Conservation (phyloP, 2,888 invertebrate species). For the Scaptodrosophila latifasciaeformis region DNA sequence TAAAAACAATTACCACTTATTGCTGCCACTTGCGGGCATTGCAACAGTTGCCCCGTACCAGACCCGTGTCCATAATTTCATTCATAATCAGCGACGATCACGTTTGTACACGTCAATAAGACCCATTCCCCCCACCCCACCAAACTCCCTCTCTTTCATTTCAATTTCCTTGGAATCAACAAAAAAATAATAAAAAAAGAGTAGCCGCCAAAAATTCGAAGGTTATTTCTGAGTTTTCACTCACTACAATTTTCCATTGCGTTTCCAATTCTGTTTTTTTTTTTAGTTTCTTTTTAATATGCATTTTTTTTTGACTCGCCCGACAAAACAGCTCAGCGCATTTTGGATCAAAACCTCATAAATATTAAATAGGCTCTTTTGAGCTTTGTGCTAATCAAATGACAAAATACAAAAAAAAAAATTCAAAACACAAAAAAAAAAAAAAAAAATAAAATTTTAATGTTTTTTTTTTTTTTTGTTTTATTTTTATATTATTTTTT, state of each 20-base stretch:
- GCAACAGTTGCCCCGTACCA: not conserved
- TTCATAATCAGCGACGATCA: too few species aligned
- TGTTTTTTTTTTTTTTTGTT: too few species aligned
- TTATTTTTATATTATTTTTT: too few species aligned
- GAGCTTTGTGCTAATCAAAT: constrained; percentile 38
- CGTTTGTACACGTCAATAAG: too few species aligned
- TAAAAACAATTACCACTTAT: constrained; percentile 63
- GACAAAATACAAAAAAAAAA: constrained; percentile 2
- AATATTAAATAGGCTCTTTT: constrained; percentile 27
- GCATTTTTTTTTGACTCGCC: not conserved
- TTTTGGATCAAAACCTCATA: constrained; percentile 10
- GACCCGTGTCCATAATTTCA: too few species aligned
- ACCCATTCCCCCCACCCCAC: too few species aligned
- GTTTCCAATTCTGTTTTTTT: not conserved
- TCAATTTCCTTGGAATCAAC: too few species aligned
- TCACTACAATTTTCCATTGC: constrained; percentile 33
- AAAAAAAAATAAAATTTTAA: not conserved
- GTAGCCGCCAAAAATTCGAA: too few species aligned
- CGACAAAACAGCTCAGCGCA: constrained; percentile 5
- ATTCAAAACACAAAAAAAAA: not conserved
- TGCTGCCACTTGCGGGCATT: constrained; percentile 1
- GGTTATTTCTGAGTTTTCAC: too few species aligned
- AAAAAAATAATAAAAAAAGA: too few species aligned
- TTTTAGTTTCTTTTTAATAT: too few species aligned
- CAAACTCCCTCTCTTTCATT: too few species aligned